Evolutionary conservation across 2,797 vertebrate genomes (phyloP), one percentile per base, ranked within the genome.

Genomic region (Trachops cirrhosus): DNA sequence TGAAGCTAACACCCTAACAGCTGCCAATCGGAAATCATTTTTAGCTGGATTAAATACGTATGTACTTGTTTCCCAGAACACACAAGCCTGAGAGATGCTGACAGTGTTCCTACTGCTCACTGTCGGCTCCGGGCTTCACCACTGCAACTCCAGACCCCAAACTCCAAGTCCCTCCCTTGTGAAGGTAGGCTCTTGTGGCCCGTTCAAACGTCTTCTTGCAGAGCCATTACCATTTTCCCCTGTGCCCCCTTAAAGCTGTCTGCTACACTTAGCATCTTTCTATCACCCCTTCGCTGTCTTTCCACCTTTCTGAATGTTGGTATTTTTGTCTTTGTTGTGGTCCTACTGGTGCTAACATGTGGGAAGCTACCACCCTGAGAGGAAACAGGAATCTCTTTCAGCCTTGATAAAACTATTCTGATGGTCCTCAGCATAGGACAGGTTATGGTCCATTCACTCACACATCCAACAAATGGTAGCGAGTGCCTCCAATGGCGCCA

Each of bases 1-100:
- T 79, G 94, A 97, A 93, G 92, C 95, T 96, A 95, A 87, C 96
- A 93, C 85, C 24, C 48, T 77, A 97, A 94, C 89, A 97, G 94
- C 94, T 97, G 84, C 89, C 92, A 85, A 94, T 87, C 85, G 86
- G 79, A 52, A 91, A 67, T 86, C 70, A 91, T 94, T 94, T 95
- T 94, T 96, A 89, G 87, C 91, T 59, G 86, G 91, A 96, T 94
- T 95, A 96, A 97, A 93, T 95, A 94, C 95, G 86, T 80, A 93
- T 80, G 46, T 34, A 59, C 24, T 89, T 80, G 57, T 87, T 93
- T 95, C 86, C 86, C 70, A 77, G 83, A 70, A 92, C 79, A 70
- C 67, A 39, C 3, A 79, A 73, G 57, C 41, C 92, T 91, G 37
- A 64, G 93, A 88, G 54, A 87, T 71, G 34, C 57, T 91, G 37